Percentiles rank a stretch among this genome's conserved stretches.
Conservation (phyloP, 2,888 invertebrate genomes). For the Nasonovia ribisnigri region DNA sequence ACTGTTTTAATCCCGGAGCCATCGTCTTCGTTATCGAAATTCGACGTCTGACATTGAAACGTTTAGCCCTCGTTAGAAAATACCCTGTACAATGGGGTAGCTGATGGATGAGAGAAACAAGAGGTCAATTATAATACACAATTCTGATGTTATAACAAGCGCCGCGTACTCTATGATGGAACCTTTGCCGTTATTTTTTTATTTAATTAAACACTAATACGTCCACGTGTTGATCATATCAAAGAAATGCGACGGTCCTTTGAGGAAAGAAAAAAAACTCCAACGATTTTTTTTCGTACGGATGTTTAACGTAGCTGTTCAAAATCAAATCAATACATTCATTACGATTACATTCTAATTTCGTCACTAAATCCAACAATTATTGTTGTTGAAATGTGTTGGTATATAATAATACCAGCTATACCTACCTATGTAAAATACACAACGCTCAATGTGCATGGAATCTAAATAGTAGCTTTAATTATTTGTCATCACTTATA, state of each 20-base stretch:
- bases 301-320: neutral
- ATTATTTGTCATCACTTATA: neutral
- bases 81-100: neutral
- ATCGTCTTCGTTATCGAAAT: constrained; percentile 52
- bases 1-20: constrained; percentile 30
- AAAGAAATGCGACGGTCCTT: neutral
- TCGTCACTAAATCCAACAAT: neutral
- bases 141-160: neutral
- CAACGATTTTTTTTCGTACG: neutral
- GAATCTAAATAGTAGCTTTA: neutral
- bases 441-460: neutral
- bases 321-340: neutral
- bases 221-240: constrained; percentile 23
- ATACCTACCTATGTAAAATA: neutral
- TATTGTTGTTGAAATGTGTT: neutral
- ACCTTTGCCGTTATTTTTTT: constrained; percentile 18
- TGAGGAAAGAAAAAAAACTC: neutral
- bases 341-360: neutral
- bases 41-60: constrained; percentile 49
- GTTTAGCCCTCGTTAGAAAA: constrained; percentile 48
- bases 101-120: constrained; percentile 10
- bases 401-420: neutral
- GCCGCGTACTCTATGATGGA: neutral
- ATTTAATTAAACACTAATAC: constrained; percentile 41
- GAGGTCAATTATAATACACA: neutral